phyloP scores from a whole-genome alignment of 2,797 vertebrate genomes.

The Danio choprae region DNA sequence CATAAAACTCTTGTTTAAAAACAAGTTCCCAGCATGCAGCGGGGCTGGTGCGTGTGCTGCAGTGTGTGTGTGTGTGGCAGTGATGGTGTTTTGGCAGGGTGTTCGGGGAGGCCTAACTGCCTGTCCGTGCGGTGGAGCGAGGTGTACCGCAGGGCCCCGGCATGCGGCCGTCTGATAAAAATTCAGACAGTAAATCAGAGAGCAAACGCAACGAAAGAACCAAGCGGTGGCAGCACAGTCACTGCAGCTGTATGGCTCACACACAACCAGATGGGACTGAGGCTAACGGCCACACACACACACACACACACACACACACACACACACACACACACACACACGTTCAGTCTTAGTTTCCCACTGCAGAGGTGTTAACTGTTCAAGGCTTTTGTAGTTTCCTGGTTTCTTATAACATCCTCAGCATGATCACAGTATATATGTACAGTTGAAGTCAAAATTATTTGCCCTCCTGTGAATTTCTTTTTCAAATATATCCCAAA shows the following conservation, averaged over 20 bases:
- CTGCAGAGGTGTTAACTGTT: constrained; percentile 48
- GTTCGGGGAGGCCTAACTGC: constrained; percentile 59
- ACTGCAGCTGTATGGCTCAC: constrained; percentile 63
- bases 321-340: too few species aligned
- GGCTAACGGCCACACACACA: constrained; percentile 60
- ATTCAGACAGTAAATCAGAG: constrained; percentile 76
- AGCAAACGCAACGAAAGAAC: constrained; percentile 63
- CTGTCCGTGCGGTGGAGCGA: constrained; percentile 44
- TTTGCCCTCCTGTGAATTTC: too few species aligned
- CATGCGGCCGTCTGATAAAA: constrained; percentile 68
- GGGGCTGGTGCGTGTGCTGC: constrained; percentile 29
- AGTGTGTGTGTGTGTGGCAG: constrained; percentile 14
- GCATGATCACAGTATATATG: constrained; percentile 3
- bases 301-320: too few species aligned
- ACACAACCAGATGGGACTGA: constrained; percentile 64
- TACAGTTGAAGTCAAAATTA: too few species aligned
- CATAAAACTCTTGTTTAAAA: not conserved
- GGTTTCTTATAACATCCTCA: constrained; percentile 26
- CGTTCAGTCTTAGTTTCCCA: constrained; percentile 1
- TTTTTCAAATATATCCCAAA: too few species aligned
- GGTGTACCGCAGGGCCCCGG: constrained; percentile 59
- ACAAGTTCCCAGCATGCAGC: not conserved
- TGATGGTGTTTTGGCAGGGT: constrained; percentile 39
- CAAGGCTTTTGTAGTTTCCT: constrained; percentile 35
- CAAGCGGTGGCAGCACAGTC: constrained; percentile 61